Conservation (phyloP, 1,140 invertebrate genomes). For the Danaus melanippus region DNA sequence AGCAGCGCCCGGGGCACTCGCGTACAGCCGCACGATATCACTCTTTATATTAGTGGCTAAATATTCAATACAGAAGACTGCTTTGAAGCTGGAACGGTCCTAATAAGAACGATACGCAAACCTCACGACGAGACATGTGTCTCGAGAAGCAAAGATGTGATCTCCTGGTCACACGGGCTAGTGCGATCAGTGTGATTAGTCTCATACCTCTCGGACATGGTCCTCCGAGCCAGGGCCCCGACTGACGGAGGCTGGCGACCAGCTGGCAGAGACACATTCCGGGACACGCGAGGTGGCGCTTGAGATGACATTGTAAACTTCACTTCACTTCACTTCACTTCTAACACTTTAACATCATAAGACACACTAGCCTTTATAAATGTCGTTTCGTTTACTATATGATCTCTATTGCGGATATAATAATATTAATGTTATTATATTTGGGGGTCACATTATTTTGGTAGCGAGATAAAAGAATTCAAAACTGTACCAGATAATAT, state of each 20-base stretch:
- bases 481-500: too few species aligned
- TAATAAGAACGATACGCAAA: neutral
- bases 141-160: neutral
- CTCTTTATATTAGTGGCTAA: too few species aligned
- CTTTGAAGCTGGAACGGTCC: neutral
- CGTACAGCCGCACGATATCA: neutral
- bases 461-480: too few species aligned
- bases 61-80: neutral
- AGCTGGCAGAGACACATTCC: conserved; percentile 65
- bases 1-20: conserved; percentile 2
- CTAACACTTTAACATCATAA: conserved; percentile 10
- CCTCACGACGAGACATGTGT: neutral
- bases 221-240: conserved; percentile 48
- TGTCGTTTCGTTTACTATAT: too few species aligned
- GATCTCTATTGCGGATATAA: too few species aligned
- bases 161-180: too few species aligned
- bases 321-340: conserved; percentile 23
- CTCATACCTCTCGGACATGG: conserved; percentile 59
- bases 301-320: conserved; percentile 38
- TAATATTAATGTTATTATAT: too few species aligned
- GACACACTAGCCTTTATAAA: too few species aligned
- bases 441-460: too few species aligned
- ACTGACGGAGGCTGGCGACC: conserved; percentile 58
- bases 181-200: too few species aligned
- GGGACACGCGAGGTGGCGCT: conserved; percentile 50